phyloP scores from a whole-genome alignment of 2,888 invertebrate genomes.

The Polydrusus tereticollis region DNA sequence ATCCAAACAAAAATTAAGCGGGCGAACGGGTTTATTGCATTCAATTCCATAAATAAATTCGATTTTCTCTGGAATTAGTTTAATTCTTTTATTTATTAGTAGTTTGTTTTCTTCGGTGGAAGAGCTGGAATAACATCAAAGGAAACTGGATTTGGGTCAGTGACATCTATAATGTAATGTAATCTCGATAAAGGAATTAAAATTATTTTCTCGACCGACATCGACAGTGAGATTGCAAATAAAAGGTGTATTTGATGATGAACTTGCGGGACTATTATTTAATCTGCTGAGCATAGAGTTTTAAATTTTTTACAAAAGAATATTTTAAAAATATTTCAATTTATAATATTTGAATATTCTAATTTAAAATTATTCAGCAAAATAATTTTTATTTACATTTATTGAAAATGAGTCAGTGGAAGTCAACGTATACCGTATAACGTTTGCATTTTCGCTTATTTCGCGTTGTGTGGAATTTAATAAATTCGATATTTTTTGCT shows the following conservation, averaged over 20 bases:
- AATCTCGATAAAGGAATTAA: no score
- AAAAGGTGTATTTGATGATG: neutral
- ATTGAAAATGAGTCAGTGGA: no score
- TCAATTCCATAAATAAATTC: constrained; percentile 19
- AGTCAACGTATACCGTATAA: neutral
- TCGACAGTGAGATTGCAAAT: neutral
- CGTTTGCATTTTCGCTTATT: constrained; percentile 2
- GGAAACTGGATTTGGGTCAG: neutral
- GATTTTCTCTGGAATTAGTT: constrained; percentile 2
- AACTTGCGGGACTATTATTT: no score
- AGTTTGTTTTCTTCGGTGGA: constrained; percentile 7
- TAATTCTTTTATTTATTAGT: constrained; percentile 16
- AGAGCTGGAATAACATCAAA: neutral
- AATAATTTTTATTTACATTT: no score
- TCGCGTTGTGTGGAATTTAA: neutral
- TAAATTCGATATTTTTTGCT: neutral
- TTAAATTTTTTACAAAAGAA: no score
- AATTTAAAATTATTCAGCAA: no score
- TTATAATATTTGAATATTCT: no score
- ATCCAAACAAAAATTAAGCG: constrained; percentile 17
- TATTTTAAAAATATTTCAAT: no score
- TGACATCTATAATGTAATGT: neutral
- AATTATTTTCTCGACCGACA: no score
- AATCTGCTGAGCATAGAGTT: no score
- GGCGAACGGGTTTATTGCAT: neutral